Percentiles rank a stretch among this genome's conserved stretches.
Evolutionary conservation across 2,888 invertebrate species (phyloP).

Genomic region (Lasioglossum morio): DNA sequence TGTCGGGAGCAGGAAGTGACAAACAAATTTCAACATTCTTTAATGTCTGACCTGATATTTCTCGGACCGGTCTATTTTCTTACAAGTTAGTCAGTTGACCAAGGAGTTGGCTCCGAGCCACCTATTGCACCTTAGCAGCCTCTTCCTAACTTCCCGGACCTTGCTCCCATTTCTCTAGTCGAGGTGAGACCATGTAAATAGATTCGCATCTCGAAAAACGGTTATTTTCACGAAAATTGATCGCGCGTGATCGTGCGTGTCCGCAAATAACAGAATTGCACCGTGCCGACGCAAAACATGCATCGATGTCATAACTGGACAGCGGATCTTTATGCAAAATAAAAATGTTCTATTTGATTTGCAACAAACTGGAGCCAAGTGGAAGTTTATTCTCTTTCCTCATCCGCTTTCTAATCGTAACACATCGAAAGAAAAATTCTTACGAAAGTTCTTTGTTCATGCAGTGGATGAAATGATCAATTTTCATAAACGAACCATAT

Average conservation of each 20-base stretch:
- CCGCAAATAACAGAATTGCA: background rate
- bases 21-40: slow-evolving; percentile 1
- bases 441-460: no score
- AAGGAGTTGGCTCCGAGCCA: slow-evolving; percentile 82
- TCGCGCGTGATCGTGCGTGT: slow-evolving; percentile 56
- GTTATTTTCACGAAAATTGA: slow-evolving; percentile 43
- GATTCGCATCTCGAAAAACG: slow-evolving; percentile 66
- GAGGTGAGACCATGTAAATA: slow-evolving; percentile 79
- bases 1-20: background rate
- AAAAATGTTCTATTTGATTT: no score
- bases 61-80: slow-evolving; percentile 80
- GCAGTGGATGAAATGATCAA: no score
- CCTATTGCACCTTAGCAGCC: slow-evolving; percentile 83
- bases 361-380: no score
- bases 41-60: slow-evolving; percentile 27
- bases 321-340: no score
- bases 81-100: slow-evolving; percentile 80
- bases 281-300: background rate
- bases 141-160: slow-evolving; percentile 84
- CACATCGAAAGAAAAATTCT: no score
- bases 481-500: no score
- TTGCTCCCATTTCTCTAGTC: slow-evolving; percentile 83
- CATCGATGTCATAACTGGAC: background rate
- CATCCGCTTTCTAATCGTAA: no score
- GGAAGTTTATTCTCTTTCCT: no score